These are phyloP conservation scores for Sympetrum striolatum DNA, from an alignment of 2,888 invertebrate species.

Conservation along the genomic window DNA sequence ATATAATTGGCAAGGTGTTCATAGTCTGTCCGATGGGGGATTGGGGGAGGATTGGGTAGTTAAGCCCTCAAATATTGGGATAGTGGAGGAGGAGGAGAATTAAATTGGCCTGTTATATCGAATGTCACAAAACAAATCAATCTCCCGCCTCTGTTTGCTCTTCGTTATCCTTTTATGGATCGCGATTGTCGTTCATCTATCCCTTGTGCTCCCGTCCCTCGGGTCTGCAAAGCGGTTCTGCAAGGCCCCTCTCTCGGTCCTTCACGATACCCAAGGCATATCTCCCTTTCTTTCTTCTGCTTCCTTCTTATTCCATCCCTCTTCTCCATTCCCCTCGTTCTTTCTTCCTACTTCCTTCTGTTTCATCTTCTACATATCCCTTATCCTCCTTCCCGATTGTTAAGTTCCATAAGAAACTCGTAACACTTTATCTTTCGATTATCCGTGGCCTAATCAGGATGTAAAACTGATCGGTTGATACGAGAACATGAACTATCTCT, in stretches of 20 bases:
- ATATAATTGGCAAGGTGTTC: slow-evolving; percentile 34
- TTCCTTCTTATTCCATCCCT: not conserved
- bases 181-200: slow-evolving; percentile 9
- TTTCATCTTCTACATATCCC: no score
- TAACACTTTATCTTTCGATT: no score
- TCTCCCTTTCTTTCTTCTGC: not conserved
- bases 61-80: slow-evolving; percentile 30
- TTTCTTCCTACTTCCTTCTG: not conserved
- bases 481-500: no score
- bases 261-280: not conserved
- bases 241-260: not conserved
- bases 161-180: slow-evolving; percentile 44
- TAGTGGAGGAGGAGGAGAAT: not conserved
- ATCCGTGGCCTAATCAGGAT: no score
- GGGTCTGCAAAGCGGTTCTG: not conserved
- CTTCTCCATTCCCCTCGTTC: no score
- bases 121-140: slow-evolving; percentile 44
- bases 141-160: slow-evolving; percentile 31
- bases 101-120: slow-evolving; percentile 42
- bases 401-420: no score
- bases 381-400: no score
- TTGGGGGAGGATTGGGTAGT: not conserved
- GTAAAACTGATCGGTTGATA: no score
- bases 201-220: not conserved
- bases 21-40: not conserved